These are phyloP conservation scores for Astur gentilis DNA, from an alignment of 2,113 vertebrate genomes.

Conservation along the genomic window DNA sequence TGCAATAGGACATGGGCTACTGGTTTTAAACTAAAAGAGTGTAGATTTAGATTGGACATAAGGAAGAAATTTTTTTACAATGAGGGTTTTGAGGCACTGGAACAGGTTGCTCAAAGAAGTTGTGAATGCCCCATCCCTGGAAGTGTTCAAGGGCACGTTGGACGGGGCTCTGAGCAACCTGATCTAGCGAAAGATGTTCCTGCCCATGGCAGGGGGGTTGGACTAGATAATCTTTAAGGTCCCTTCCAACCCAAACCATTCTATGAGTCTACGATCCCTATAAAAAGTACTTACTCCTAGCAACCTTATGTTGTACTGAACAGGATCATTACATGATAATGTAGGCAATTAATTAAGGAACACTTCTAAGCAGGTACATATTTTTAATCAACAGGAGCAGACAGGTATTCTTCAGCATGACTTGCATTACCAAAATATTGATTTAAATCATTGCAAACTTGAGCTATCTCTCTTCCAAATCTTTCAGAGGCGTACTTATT, in stretches of 20 bases:
- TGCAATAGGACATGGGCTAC: not conserved
- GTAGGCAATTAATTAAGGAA: not conserved
- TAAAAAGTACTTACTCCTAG: not conserved
- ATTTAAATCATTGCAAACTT: not conserved
- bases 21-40: not conserved
- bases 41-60: not conserved
- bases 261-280: not conserved
- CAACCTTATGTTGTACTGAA: not conserved
- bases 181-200: not conserved
- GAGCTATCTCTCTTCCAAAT: not conserved
- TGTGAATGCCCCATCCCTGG: not conserved
- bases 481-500: not conserved
- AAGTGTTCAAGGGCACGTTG: not conserved
- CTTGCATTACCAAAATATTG: not conserved
- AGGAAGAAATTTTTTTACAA: not conserved
- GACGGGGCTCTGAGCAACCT: not conserved
- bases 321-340: not conserved
- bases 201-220: not conserved
- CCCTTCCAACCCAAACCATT: not conserved
- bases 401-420: not conserved
- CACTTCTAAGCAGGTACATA: not conserved
- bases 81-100: not conserved
- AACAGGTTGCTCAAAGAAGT: not conserved
- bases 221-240: not conserved
- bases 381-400: not conserved